Percentiles rank a stretch among this genome's conserved stretches.
phyloP scores from a whole-genome alignment of 1,140 invertebrate species.

The Homalodisca vitripennis region DNA sequence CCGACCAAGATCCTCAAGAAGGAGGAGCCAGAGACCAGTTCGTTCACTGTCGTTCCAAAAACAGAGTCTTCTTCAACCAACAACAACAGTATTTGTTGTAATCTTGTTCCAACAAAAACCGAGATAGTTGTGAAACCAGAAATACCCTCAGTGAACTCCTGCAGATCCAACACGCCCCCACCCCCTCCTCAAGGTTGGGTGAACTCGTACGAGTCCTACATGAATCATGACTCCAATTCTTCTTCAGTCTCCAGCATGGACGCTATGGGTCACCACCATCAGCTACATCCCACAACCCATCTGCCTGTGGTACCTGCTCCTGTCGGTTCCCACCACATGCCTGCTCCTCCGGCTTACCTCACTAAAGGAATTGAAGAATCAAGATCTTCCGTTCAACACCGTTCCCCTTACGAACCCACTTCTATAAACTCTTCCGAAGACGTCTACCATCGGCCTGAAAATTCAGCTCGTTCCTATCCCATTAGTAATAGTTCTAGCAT shows the following conservation, averaged over 20 bases:
- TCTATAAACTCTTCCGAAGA: constrained; percentile 42
- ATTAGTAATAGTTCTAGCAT: constrained; percentile 47
- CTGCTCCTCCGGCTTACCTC: constrained; percentile 34
- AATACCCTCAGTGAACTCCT: constrained; percentile 44
- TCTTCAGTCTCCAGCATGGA: constrained; percentile 72
- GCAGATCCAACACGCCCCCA: constrained; percentile 48
- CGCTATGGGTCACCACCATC: constrained; percentile 53
- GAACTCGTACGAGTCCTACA: constrained; percentile 59
- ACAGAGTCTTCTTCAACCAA: constrained; percentile 49
- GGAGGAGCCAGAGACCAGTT: constrained; percentile 44
- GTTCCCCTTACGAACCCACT: constrained; percentile 34
- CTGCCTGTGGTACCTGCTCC: constrained; percentile 35
- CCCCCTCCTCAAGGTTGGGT: constrained; percentile 52
- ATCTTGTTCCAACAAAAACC: constrained; percentile 21
- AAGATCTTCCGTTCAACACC: constrained; percentile 21
- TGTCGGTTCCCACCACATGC: constrained; percentile 32
- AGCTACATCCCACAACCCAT: constrained; percentile 44
- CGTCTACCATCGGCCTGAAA: constrained; percentile 50
- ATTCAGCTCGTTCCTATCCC: constrained; percentile 35
- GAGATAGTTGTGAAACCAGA: constrained; percentile 35
- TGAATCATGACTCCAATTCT: constrained; percentile 69
- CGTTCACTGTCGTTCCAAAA: constrained; percentile 47
- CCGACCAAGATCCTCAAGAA: constrained; percentile 55
- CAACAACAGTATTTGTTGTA: constrained; percentile 52
- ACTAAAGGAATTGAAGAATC: constrained; percentile 25